Conservation (phyloP, 2,888 invertebrate species). For the Agriopis leucophaearia region DNA sequence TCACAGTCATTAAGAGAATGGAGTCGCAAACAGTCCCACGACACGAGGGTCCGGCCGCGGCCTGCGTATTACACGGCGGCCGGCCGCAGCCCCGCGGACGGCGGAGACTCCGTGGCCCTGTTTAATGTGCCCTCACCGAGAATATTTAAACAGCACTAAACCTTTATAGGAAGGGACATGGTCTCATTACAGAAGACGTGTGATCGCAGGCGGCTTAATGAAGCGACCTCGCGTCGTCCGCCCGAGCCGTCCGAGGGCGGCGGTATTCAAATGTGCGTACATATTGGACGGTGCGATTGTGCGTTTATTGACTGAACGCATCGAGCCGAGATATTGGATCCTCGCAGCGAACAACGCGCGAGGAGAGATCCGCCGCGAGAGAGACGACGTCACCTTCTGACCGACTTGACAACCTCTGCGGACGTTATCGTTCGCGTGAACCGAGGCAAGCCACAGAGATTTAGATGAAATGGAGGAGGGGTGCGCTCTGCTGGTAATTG, state of each 20-base stretch:
- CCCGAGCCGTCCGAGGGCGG: too few relatives aligned
- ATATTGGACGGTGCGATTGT: conserved; percentile 10
- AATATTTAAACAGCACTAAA: neutral
- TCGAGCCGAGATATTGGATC: neutral
- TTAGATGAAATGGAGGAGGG: too few relatives aligned
- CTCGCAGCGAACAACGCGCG: neutral
- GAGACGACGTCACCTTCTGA: too few relatives aligned
- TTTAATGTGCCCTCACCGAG: neutral
- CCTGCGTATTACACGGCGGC: neutral
- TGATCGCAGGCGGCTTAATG: neutral
- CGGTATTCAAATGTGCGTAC: conserved; percentile 15
- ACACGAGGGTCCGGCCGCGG: conserved; percentile 9
- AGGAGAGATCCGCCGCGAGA: neutral
- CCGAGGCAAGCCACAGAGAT: too few relatives aligned
- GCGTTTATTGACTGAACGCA: conserved; percentile 16
- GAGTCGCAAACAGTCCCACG: conserved; percentile 9
- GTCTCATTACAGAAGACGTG: neutral
- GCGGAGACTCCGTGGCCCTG: neutral
- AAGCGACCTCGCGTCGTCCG: neutral
- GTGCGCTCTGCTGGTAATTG: too few relatives aligned
- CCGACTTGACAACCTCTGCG: too few relatives aligned
- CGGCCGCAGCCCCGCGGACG: too few relatives aligned
- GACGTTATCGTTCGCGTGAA: neutral
- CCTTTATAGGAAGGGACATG: neutral
- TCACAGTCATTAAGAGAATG: conserved; percentile 4